Evolutionary conservation across 1,140 invertebrate genomes (phyloP).

Genomic region (Charaxes varanes): DNA sequence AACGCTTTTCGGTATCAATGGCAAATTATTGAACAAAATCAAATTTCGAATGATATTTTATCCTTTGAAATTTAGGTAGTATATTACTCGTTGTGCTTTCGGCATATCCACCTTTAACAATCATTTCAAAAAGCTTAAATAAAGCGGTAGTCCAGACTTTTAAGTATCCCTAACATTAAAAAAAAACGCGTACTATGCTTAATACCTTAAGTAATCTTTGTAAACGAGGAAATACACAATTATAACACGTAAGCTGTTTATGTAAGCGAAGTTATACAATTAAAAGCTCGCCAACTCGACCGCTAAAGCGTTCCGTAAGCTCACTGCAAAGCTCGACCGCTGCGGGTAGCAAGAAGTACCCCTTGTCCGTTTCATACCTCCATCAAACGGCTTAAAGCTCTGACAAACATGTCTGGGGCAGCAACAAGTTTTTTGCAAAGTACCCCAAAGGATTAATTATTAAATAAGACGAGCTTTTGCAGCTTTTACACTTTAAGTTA

Average conservation of each 20-base stretch:
- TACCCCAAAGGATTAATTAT: conserved; percentile 6
- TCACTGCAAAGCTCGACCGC: conserved; percentile 21
- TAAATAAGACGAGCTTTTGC: conserved; percentile 5
- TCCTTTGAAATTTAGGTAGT: too few relatives aligned
- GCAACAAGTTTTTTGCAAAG: conserved; percentile 7
- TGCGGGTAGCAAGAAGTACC: conserved; percentile 14
- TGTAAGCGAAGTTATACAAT: conserved; percentile 14
- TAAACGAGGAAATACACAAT: too few relatives aligned
- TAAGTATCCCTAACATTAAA: too few relatives aligned
- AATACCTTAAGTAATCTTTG: too few relatives aligned
- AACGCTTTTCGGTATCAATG: too few relatives aligned
- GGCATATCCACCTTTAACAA: too few relatives aligned
- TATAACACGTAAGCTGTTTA: background rate
- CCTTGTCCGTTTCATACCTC: conserved; percentile 15
- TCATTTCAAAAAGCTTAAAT: too few relatives aligned
- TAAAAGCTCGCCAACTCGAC: conserved; percentile 14
- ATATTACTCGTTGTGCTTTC: too few relatives aligned
- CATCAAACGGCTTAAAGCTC: conserved; percentile 17
- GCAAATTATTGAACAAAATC: too few relatives aligned
- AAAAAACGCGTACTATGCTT: too few relatives aligned
- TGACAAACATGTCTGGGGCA: conserved; percentile 14
- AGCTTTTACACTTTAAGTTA: conserved; percentile 2
- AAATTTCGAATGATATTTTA: too few relatives aligned
- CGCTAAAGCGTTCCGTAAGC: conserved; percentile 24
- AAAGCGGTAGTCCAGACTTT: too few relatives aligned